Base-by-base conservation (phyloP, 2,888 invertebrate species). In the Cheilosia vernalis region DNA sequence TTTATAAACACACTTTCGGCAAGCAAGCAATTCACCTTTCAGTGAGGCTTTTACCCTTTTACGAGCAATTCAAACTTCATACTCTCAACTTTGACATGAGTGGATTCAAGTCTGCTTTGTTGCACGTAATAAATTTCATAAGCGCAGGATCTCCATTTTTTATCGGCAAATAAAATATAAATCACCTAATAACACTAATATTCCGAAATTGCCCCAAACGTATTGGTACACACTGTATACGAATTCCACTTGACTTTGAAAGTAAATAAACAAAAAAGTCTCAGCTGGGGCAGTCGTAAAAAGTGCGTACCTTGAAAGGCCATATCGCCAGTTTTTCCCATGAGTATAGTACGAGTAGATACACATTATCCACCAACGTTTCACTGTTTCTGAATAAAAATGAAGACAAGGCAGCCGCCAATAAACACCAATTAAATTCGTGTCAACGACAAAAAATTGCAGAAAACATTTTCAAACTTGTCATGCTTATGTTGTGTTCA, bases 391-490 rank as follows among this genome's bases (percentile, higher is more conserved):
- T 13, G n/a, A 37, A 58, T 7, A 40, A 58, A 17, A 44, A 27
- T 30, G 9, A 51, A 40, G 30, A 66, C 10, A 73, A 42, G 49
- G 21, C 78, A 67, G 55, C 42, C 55, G 51, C 72, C 78, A 83
- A 66, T 78, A 72, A 78, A 78, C 72, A 78, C 55, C 83, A 84
- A 84, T 84, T 84, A 84, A 79, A 79, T 84, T 79, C 83, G 74
- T 84, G 83, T 84, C 79, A 79, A 84, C 73, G 73, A 60, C 21
- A 56, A 58, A 42, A 44, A 63, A 40, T 60, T 44, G 67, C 15
- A 40, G 33, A 53, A 53, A 56, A 69, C 40, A 73, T 66, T 63
- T 56, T 21, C 63, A 27, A 69, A 51, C 67, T 30, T 82, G 76
- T 64, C 77, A 78, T 37, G 15, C 55, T 33, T 4, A 37, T 30